A percentile compares a stretch with the other conserved stretches of the same genome.
Conservation (phyloP, 1,140 invertebrate genomes). For the Gonatopus flavifemur region DNA sequence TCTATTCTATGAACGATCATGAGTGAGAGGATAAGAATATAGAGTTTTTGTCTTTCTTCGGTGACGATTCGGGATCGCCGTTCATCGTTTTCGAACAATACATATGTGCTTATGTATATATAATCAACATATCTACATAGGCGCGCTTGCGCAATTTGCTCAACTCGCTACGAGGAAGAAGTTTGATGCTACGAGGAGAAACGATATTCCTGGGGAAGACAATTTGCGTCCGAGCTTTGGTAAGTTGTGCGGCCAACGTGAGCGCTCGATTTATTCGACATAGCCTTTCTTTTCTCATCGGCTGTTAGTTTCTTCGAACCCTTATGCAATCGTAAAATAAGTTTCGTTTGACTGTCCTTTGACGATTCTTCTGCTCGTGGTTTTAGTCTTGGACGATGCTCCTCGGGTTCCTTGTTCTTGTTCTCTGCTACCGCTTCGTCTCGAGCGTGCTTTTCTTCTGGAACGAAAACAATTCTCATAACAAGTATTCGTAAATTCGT, state of each 20-base stretch:
- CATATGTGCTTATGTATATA: too few relatives aligned
- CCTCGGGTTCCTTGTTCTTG: constrained; percentile 42
- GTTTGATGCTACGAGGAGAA: constrained; percentile 39
- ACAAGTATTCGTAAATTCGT: too few relatives aligned
- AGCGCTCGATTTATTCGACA: constrained; percentile 19
- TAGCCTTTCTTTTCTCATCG: constrained; percentile 25
- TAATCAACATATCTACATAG: neutral
- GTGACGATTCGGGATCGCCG: neutral
- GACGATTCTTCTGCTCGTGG: constrained; percentile 27
- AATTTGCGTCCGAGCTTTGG: constrained; percentile 38
- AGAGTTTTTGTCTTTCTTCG: neutral
- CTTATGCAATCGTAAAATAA: constrained; percentile 41
- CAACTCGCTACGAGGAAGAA: neutral
- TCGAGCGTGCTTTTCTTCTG: constrained; percentile 55
- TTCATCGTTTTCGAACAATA: neutral
- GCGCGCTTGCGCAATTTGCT: constrained; percentile 3
- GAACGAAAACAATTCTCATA: constrained; percentile 9
- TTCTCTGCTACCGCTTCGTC: constrained; percentile 53
- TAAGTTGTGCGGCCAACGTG: constrained; percentile 26
- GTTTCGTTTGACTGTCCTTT: constrained; percentile 40
- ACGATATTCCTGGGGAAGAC: constrained; percentile 46
- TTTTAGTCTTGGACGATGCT: constrained; percentile 31
- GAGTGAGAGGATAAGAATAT: too few relatives aligned
- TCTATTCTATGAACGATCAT: too few relatives aligned
- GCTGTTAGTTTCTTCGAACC: constrained; percentile 28